A percentile compares a stretch with the other conserved stretches of the same genome.
These are phyloP conservation scores for Pachycephus smyrnensis DNA, from an alignment of 2,888 invertebrate genomes.

Conservation along the genomic window DNA sequence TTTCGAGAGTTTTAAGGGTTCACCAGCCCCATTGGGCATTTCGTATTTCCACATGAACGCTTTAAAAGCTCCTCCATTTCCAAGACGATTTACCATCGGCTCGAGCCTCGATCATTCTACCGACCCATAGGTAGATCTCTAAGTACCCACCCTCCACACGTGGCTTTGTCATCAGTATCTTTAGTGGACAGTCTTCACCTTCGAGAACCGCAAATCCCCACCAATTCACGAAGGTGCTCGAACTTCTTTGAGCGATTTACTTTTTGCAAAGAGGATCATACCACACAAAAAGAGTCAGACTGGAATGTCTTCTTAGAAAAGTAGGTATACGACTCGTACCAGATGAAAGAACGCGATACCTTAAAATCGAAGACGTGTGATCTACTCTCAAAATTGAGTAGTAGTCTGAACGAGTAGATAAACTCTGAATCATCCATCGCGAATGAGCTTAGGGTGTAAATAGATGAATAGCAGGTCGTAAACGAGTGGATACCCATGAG, in stretches of 20 bases:
- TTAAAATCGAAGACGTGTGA: neutral
- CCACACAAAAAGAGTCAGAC: neutral
- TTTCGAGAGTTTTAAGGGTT: slow-evolving; percentile 31
- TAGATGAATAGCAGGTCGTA: neutral
- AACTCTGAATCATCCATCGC: neutral
- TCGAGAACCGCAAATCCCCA: neutral
- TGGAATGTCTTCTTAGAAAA: neutral
- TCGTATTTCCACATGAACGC: slow-evolving; percentile 32
- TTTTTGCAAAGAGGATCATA: neutral
- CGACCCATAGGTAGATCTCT: neutral
- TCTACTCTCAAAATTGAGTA: neutral
- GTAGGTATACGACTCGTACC: neutral
- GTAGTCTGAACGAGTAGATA: neutral
- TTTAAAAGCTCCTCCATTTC: slow-evolving; percentile 33
- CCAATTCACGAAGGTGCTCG: neutral
- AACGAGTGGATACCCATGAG: neutral
- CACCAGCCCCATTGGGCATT: slow-evolving; percentile 28
- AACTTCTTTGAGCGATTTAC: neutral
- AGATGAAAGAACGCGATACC: neutral
- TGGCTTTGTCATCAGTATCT: slow-evolving; percentile 33
- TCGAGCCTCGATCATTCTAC: neutral
- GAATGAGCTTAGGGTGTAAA: neutral
- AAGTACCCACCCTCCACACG: neutral
- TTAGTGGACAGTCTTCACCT: slow-evolving; percentile 23
- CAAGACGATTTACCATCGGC: neutral